phyloP scores from a whole-genome alignment of 2,113 vertebrate genomes.

The Cavia aperea region DNA sequence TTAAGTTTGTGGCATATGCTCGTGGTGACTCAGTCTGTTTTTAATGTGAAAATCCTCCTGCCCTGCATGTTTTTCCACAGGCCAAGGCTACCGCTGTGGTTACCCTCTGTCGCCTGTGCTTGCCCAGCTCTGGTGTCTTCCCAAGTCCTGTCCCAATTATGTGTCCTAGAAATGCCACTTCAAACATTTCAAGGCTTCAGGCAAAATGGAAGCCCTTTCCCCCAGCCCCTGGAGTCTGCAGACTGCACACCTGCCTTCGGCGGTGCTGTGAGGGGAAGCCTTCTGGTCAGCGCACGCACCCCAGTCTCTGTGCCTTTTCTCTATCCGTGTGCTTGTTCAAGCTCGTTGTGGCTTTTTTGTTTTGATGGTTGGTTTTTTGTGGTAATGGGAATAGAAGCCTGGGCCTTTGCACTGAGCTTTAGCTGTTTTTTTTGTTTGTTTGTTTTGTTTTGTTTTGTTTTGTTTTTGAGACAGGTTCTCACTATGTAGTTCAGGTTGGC shows the following conservation, averaged over 20 bases:
- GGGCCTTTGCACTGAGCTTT: neutral
- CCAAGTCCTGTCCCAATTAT: slow-evolving; percentile 6
- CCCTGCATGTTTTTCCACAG: neutral
- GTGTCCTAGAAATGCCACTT: slow-evolving; percentile 12
- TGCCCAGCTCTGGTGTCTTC: neutral
- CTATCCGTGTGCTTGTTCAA: neutral
- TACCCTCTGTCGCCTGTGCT: neutral
- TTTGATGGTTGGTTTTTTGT: neutral
- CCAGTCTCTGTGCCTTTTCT: neutral
- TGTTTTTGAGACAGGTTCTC: too few species aligned
- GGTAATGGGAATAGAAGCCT: neutral
- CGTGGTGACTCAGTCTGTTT: neutral
- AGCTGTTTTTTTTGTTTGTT: too few species aligned
- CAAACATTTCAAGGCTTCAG: neutral
- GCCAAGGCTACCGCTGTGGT: neutral
- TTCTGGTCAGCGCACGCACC: neutral
- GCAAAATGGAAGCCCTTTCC: neutral
- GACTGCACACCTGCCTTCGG: neutral
- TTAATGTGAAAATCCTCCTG: neutral
- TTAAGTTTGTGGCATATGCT: neutral
- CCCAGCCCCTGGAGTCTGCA: neutral
- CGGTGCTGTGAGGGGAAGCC: neutral
- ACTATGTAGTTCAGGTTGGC: too few species aligned
- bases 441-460: too few species aligned
- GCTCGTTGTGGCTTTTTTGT: neutral